Conservation (phyloP, 2,888 invertebrate species). For the Trichopoda pennipes region DNA sequence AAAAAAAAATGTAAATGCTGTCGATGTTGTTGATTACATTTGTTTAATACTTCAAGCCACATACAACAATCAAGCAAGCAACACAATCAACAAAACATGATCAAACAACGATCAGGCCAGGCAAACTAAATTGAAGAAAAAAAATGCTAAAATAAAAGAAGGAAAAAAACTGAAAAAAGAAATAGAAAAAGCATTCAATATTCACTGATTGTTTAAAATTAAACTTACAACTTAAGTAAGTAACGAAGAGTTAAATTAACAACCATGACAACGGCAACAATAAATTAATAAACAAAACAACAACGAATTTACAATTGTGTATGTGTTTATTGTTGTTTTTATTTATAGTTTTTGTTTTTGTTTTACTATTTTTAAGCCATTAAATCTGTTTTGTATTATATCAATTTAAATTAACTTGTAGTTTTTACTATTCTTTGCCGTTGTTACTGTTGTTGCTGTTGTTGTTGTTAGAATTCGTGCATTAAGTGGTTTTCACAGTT, state of each 20-base stretch:
- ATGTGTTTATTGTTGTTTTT: neutral
- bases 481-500: slow-evolving; percentile 38
- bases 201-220: slow-evolving; percentile 48
- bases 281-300: slow-evolving; percentile 27
- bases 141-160: neutral
- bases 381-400: slow-evolving; percentile 15
- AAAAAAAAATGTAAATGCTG: slow-evolving; percentile 25
- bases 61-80: slow-evolving; percentile 28
- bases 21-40: slow-evolving; percentile 54
- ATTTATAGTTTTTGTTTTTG: neutral
- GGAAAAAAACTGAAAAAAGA: neutral
- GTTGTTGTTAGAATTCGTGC: slow-evolving; percentile 34
- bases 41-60: slow-evolving; percentile 42
- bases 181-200: slow-evolving; percentile 27
- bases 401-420: slow-evolving; percentile 62
- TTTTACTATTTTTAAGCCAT: slow-evolving; percentile 4
- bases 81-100: slow-evolving; percentile 7
- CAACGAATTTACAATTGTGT: neutral
- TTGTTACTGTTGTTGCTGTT: neutral
- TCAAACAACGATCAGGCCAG: slow-evolving; percentile 13
- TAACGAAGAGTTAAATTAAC: slow-evolving; percentile 31
- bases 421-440: neutral
- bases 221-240: slow-evolving; percentile 36
- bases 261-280: slow-evolving; percentile 30
- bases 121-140: neutral